Percentiles rank a stretch among this genome's conserved stretches.
Conservation (phyloP, 2,888 invertebrate species). For the Cecidostiba fungosa region DNA sequence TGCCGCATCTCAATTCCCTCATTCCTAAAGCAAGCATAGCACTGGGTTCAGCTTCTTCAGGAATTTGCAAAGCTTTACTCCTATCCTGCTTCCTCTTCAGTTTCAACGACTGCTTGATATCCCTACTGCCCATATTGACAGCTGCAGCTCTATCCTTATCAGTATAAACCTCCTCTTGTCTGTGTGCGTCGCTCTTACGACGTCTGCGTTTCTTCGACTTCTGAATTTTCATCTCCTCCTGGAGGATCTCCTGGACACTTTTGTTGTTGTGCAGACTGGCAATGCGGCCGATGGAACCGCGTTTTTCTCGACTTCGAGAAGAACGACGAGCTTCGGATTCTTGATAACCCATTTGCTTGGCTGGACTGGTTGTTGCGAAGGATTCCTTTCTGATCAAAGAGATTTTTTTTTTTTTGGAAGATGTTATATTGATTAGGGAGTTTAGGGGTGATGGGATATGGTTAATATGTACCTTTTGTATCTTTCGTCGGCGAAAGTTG, state of each 20-base stretch:
- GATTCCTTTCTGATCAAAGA: slow-evolving; percentile 43
- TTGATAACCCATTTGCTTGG: slow-evolving; percentile 26
- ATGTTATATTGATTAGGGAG: no score
- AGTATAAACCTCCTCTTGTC: slow-evolving; percentile 90
- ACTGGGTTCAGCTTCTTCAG: slow-evolving; percentile 89
- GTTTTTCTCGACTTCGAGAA: slow-evolving; percentile 24
- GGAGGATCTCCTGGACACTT: slow-evolving; percentile 67
- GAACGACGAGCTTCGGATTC: slow-evolving; percentile 20
- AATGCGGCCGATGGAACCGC: not conserved
- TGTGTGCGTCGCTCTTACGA: slow-evolving; percentile 70
- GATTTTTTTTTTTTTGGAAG: not conserved
- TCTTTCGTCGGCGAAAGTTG: slow-evolving; percentile 41
- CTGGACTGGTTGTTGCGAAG: not conserved
- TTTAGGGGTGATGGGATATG: no score
- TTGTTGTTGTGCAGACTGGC: not conserved
- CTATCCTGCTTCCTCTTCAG: slow-evolving; percentile 90
- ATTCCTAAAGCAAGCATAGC: slow-evolving; percentile 89
- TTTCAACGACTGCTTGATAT: slow-evolving; percentile 92
- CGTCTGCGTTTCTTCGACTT: slow-evolving; percentile 77
- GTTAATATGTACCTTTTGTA: slow-evolving; percentile 60
- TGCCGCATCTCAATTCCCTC: slow-evolving; percentile 89
- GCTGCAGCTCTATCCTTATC: slow-evolving; percentile 96
- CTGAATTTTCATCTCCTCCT: slow-evolving; percentile 73
- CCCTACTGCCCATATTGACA: slow-evolving; percentile 91
- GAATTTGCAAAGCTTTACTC: slow-evolving; percentile 86